Evolutionary conservation across 2,888 invertebrate species (phyloP).

Genomic region (Diabrotica balteata): DNA sequence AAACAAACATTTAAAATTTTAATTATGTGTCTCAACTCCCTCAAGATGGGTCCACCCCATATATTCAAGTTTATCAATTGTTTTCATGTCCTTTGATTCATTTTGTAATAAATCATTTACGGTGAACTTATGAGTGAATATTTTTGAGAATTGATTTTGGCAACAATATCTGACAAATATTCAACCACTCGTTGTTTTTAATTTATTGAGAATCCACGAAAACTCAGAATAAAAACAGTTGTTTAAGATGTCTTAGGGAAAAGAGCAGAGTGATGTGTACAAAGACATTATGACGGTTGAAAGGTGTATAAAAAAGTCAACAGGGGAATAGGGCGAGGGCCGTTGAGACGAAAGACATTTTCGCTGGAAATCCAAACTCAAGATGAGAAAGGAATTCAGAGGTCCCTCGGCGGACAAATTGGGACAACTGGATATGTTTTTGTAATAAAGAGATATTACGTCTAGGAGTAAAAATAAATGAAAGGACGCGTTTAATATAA

Average conservation of each 20-base stretch:
- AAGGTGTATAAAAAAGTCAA: not conserved
- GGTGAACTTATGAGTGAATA: too few species aligned
- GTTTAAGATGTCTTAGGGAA: not conserved
- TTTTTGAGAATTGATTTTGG: too few species aligned
- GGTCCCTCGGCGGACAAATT: not conserved
- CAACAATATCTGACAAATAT: too few species aligned
- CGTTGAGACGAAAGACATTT: not conserved
- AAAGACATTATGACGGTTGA: constrained; percentile 1
- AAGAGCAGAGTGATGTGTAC: not conserved
- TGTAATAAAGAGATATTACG: not conserved
- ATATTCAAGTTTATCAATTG: too few species aligned
- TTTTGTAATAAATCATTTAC: too few species aligned
- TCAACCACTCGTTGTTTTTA: too few species aligned
- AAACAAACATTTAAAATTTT: too few species aligned
- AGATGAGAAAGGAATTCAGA: not conserved
- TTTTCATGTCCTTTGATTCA: too few species aligned
- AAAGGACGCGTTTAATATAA: constrained; percentile 4
- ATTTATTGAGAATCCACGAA: too few species aligned
- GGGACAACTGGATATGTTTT: not conserved
- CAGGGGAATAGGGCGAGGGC: not conserved
- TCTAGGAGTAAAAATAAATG: not conserved
- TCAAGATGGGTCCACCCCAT: too few species aligned
- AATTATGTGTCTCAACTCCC: too few species aligned
- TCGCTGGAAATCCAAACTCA: not conserved
- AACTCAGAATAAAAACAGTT: not conserved